Conservation (phyloP, 2,888 invertebrate species). For the Pteria penguin region DNA sequence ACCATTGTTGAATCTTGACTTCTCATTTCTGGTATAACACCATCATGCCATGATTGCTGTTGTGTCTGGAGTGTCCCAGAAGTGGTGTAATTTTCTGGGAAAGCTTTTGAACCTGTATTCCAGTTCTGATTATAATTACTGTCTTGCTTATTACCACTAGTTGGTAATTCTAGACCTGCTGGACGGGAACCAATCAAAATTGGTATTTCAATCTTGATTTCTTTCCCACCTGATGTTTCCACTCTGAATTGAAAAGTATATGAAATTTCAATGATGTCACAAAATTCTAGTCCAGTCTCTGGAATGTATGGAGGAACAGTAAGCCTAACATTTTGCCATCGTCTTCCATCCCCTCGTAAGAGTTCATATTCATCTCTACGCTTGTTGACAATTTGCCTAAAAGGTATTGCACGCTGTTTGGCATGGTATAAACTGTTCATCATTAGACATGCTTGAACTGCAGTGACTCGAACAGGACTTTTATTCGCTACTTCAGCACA, state of each 20-base stretch:
- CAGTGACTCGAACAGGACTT: constrained; percentile 69
- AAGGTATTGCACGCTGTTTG: constrained; percentile 64
- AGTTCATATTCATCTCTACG: constrained; percentile 77
- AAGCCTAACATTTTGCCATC: constrained; percentile 77
- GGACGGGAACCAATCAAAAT: constrained; percentile 72
- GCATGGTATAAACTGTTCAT: constrained; percentile 77
- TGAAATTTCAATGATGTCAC: constrained; percentile 78
- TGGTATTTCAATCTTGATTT: constrained; percentile 72
- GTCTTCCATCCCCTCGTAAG: constrained; percentile 72
- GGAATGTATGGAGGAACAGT: constrained; percentile 79
- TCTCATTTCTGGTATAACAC: constrained; percentile 62
- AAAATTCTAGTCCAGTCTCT: constrained; percentile 76
- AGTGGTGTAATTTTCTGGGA: background rate
- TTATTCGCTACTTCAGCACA: constrained; percentile 76
- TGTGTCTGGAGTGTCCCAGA: constrained; percentile 21
- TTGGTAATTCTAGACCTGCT: constrained; percentile 61
- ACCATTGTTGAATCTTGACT: constrained; percentile 54
- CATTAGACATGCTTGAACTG: constrained; percentile 71
- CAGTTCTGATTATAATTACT: constrained; percentile 60
- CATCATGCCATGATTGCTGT: constrained; percentile 48
- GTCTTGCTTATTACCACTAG: constrained; percentile 39
- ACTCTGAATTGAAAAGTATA: constrained; percentile 77
- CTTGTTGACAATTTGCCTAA: constrained; percentile 76
- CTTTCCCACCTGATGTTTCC: constrained; percentile 73
- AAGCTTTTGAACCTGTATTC: constrained; percentile 57